Evolutionary conservation across 2,797 vertebrate species (phyloP).

Genomic region (Schizopygopsis pylzovi): DNA sequence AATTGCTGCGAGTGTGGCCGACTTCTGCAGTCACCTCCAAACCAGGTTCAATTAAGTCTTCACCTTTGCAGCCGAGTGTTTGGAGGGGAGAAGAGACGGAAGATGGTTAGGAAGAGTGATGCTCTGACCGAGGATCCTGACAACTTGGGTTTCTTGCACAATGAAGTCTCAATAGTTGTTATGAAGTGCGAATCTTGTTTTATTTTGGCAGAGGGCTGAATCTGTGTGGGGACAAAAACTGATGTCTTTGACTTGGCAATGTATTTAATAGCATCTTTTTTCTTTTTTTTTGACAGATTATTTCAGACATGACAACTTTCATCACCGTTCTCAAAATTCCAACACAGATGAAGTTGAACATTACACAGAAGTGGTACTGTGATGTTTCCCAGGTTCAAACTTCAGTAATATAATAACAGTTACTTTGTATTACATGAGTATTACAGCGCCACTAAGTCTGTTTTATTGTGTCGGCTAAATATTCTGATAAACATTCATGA

Average conservation of each 20-base stretch:
- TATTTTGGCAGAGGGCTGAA: slow-evolving; percentile 10
- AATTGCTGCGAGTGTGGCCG: slow-evolving; percentile 76
- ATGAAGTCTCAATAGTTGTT: slow-evolving; percentile 38
- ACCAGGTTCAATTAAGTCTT: slow-evolving; percentile 71
- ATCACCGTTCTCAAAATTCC: background rate
- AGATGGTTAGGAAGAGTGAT: slow-evolving; percentile 30
- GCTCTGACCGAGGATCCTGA: slow-evolving; percentile 28
- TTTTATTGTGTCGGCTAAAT: background rate
- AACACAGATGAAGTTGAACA: background rate
- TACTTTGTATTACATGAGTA: background rate
- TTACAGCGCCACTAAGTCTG: too few relatives aligned
- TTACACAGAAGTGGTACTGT: background rate
- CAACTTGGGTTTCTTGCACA: slow-evolving; percentile 34
- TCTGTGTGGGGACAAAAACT: background rate
- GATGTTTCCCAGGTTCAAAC: background rate
- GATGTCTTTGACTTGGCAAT: background rate
- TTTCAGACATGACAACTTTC: slow-evolving; percentile 14
- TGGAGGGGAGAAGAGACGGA: slow-evolving; percentile 50
- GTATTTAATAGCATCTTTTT: background rate
- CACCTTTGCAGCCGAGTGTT: slow-evolving; percentile 57
- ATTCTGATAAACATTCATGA: background rate
- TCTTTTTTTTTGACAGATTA: background rate
- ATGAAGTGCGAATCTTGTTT: slow-evolving; percentile 22
- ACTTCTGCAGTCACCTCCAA: slow-evolving; percentile 70
- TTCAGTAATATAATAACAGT: background rate